A percentile compares a stretch with the other conserved stretches of the same genome.
These are phyloP conservation scores for Pecten maximus DNA, from an alignment of 2,888 invertebrate genomes.

Conservation along the genomic window DNA sequence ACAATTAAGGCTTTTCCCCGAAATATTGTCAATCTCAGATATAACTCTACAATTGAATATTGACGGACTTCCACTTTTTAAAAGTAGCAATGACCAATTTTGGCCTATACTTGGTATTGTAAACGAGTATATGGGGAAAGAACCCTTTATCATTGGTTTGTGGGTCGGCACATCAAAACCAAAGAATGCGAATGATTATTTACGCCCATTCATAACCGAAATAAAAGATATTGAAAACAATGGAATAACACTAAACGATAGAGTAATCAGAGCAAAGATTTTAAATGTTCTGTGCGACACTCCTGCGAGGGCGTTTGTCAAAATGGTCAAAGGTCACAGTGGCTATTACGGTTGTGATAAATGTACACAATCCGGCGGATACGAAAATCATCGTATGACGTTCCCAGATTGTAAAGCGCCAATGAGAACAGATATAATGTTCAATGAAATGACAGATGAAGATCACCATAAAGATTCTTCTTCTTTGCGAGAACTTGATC, in stretches of 20 bases:
- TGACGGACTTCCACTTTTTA: slow-evolving; percentile 52
- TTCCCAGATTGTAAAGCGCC: slow-evolving; percentile 56
- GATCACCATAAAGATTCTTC: slow-evolving; percentile 59
- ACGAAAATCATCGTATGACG: slow-evolving; percentile 54
- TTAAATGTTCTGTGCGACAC: slow-evolving; percentile 69
- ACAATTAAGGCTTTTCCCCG: background rate
- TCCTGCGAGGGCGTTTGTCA: slow-evolving; percentile 69
- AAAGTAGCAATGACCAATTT: slow-evolving; percentile 46
- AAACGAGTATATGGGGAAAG: background rate
- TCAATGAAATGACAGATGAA: slow-evolving; percentile 57
- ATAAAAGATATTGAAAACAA: slow-evolving; percentile 34
- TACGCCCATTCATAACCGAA: slow-evolving; percentile 51
- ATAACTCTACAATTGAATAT: slow-evolving; percentile 46
- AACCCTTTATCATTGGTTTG: slow-evolving; percentile 54
- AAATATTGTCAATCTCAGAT: background rate
- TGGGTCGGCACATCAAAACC: slow-evolving; percentile 54
- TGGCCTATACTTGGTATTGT: slow-evolving; percentile 53
- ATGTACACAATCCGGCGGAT: slow-evolving; percentile 56
- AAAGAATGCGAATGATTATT: slow-evolving; percentile 42
- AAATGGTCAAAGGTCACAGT: slow-evolving; percentile 62
- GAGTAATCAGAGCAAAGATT: slow-evolving; percentile 39
- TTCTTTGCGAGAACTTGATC: slow-evolving; percentile 23
- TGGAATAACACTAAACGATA: slow-evolving; percentile 38
- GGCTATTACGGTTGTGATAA: slow-evolving; percentile 70
- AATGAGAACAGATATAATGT: slow-evolving; percentile 56